Base-by-base conservation (phyloP, 2,113 vertebrate species). In the Setophaga petechia region DNA sequence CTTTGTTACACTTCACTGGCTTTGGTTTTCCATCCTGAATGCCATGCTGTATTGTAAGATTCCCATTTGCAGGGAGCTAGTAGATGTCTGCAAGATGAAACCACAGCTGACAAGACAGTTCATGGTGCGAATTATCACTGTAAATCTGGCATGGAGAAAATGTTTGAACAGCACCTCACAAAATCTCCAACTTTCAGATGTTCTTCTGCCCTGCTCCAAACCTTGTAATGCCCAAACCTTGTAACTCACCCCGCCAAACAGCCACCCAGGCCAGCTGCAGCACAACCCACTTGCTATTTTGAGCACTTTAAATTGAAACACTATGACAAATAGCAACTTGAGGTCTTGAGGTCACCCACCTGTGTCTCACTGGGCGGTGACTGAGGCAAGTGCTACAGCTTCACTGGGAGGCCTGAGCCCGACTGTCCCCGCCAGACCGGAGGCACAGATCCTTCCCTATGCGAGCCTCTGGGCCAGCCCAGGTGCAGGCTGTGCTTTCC, bases 311-410 rank as follows among this genome's bases (percentile, higher is more conserved):
- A 58, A 82, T 8, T 24, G 62, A 78, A 94, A 82, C 8, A 2
- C 44, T 54, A 12, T 9, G 28, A 73, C 72, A 94, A 80, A 33
- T 0, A 15, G 51, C 4, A 1, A 3, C 61, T 72, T 57, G 54
- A 33, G 31, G 9, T 47, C 24, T 49, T 31, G 63, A 43, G 61
- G 57, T 61, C 47, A 59, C 0, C 12, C 57, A 88, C 1, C 0
- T 66, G 69, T 21, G n/a, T 71, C 61, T 78, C 63, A 6, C 30
- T 0, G 0, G 33, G 51, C 2, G 37, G 43, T 44, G 47, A 46
- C 55, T 69, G 55, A 1, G 1, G 59, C 1, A 2, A 58, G n/a
- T 0, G 0, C 47, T 62, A 35, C 3, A n/a, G 43, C 52, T 67
- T 44, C 28, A 10, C 5, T 0, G 0, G 20, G 54, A 62, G 7